These are phyloP conservation scores for Drosophila miranda DNA, from an alignment of 1,140 invertebrate genomes.

Conservation along the genomic window DNA sequence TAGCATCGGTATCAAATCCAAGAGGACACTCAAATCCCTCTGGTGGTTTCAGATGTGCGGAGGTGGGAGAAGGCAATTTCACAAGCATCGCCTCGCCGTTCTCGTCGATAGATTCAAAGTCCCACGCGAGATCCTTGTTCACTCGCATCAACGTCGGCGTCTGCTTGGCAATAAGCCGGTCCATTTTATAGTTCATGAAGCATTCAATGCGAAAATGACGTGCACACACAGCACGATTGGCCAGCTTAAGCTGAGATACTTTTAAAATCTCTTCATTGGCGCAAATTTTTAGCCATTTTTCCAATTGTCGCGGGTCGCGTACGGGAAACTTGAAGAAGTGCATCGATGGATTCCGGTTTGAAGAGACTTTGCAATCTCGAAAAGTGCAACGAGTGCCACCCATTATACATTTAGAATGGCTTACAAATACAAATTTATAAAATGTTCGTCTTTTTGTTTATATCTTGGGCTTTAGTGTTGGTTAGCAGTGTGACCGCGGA, in stretches of 20 bases:
- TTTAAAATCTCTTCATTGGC: conserved; percentile 73
- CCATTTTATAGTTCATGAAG: conserved; percentile 83
- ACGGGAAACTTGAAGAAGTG: conserved; percentile 84
- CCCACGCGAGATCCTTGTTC: conserved; percentile 49
- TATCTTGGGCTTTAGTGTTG: too few relatives aligned
- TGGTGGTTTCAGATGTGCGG: conserved; percentile 56
- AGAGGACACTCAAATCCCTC: conserved; percentile 51
- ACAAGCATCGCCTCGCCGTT: conserved; percentile 54
- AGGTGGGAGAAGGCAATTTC: conserved; percentile 33
- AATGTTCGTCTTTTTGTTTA: too few relatives aligned
- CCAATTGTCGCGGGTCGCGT: conserved; percentile 77
- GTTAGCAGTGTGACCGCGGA: too few relatives aligned
- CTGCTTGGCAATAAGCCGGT: conserved; percentile 50
- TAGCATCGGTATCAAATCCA: conserved; percentile 32
- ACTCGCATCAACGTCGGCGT: conserved; percentile 59
- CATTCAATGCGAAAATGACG: conserved; percentile 83
- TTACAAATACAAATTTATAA: too few relatives aligned
- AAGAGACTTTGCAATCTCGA: conserved; percentile 78
- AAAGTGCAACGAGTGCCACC: conserved; percentile 83
- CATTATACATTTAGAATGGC: conserved; percentile 61
- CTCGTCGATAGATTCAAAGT: conserved; percentile 43
- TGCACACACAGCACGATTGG: conserved; percentile 83
- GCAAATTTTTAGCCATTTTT: conserved; percentile 80
- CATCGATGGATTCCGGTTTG: conserved; percentile 78
- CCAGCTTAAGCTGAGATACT: conserved; percentile 72